Base-by-base conservation (phyloP, 2,888 invertebrate genomes). In the Phoenoteleia sp. region DNA sequence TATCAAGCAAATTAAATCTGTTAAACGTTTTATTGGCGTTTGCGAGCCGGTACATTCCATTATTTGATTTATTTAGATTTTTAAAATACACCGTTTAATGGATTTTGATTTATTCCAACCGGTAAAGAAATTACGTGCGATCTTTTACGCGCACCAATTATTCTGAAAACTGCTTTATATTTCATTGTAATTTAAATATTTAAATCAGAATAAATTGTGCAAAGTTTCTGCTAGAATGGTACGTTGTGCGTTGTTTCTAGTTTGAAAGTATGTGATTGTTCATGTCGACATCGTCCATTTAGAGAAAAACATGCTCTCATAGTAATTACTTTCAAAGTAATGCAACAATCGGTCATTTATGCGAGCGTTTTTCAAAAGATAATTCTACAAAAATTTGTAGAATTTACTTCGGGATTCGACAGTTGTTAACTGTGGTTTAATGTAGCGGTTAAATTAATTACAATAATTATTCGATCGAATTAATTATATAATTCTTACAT, bases 231-330 rank as follows among this genome's bases (percentile, higher is more conserved):
- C 62, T 39, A 49, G 60, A 72, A 39, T 19, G 72, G 36, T 36
- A 39, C 27, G 49, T 42, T n/a, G 69, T 15, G 15, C 52, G 29
- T 39, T 39, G 49, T 62, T 36, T 49, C 1, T 45, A 23, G 13
- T 29, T 36, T 5, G 58, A 33, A 49, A 72, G 23, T 49, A 71
- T 47, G 71, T 36, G 72, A 60, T 72, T 60, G 72, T 60, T 72
- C 27, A 47, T 74, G 74, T 74, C 62, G 74, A 62, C 74, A 74
- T 74, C 60, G 39, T 36, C 15, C n/a, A 15, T 62, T 74, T 52
- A 36, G 33, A 52, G 74, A 74, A 49, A 62, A 56, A 71, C 52
- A 71, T 19, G 29, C 27, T 52, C 52, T 47, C 49, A 52, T 62
- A 62, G 62, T 74, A 74, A 74, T 74, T 62, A 47, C 74, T 62